Evolutionary conservation across 2,888 invertebrate genomes (phyloP).

Genomic region (Hypena proboscidalis): DNA sequence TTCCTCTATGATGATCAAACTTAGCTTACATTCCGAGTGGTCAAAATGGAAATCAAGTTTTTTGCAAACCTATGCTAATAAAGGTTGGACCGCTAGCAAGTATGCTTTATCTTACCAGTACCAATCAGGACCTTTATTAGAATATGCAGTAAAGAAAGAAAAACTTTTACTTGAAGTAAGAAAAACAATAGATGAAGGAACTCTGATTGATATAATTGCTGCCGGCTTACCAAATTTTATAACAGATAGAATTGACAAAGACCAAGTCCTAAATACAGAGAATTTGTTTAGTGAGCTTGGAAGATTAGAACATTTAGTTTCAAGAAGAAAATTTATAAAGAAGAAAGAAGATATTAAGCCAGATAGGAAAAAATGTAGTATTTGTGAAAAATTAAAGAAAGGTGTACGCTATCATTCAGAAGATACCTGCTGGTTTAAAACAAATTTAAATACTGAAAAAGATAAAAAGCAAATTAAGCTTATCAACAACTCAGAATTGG

Average conservation of each 20-base stretch:
- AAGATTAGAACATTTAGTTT: constrained; percentile 7
- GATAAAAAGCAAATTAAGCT: too few relatives aligned
- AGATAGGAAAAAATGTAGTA: constrained; percentile 3
- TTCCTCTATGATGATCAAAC: background rate
- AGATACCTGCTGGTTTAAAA: constrained; percentile 11
- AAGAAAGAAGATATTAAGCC: background rate
- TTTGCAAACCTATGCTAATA: constrained; percentile 38
- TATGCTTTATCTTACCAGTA: constrained; percentile 43
- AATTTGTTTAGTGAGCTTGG: constrained; percentile 9
- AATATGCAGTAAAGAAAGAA: too few relatives aligned
- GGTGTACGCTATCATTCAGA: constrained; percentile 9
- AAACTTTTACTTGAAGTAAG: constrained; percentile 20
- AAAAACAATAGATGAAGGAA: constrained; percentile 14
- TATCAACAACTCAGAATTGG: too few relatives aligned
- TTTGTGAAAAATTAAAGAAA: constrained; percentile 17
- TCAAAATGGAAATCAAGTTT: constrained; percentile 39
- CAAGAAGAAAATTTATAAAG: background rate
- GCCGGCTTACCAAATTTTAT: constrained; percentile 13
- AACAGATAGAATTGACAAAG: constrained; percentile 10
- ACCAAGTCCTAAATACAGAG: background rate
- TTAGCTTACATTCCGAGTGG: constrained; percentile 28
- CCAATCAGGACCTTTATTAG: constrained; percentile 40
- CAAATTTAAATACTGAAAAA: background rate
- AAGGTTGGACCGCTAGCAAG: constrained; percentile 37
- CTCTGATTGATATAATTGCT: constrained; percentile 14